These are phyloP conservation scores for Dendropsophus ebraccatus DNA, from an alignment of 2,113 vertebrate species.

Conservation along the genomic window DNA sequence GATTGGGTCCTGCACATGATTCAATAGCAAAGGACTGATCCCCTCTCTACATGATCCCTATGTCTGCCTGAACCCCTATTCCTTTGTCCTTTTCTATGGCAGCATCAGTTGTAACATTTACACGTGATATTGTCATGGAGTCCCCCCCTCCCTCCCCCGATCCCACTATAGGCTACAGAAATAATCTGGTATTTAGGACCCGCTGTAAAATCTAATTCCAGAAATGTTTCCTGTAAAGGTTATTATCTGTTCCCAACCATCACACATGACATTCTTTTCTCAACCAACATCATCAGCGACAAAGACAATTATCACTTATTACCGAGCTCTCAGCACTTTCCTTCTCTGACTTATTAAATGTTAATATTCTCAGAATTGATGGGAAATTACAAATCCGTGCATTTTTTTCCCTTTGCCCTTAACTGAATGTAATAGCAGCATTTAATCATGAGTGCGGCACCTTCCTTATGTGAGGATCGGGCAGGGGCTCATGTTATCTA, in stretches of 20 bases:
- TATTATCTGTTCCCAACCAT: neutral
- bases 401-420: neutral
- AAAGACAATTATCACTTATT: slow-evolving; percentile 45
- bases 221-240: slow-evolving; percentile 5
- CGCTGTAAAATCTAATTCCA: neutral
- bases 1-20: too few relatives aligned
- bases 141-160: neutral
- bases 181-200: neutral
- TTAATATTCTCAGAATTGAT: slow-evolving; percentile 40
- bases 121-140: too few relatives aligned
- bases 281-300: neutral
- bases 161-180: neutral
- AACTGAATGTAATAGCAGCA: slow-evolving; percentile 17
- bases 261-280: neutral
- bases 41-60: too few relatives aligned
- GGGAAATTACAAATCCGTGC: neutral
- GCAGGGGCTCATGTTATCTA: neutral
- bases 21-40: too few relatives aligned
- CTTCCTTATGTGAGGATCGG: neutral
- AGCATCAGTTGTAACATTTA: too few relatives aligned
- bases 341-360: slow-evolving; percentile 1
- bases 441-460: slow-evolving; percentile 26
- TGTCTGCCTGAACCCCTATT: too few relatives aligned
- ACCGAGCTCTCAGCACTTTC: slow-evolving; percentile 21
- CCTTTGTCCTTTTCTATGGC: too few relatives aligned